phyloP scores from a whole-genome alignment of 2,113 vertebrate genomes.

The Psettodes erumei region DNA sequence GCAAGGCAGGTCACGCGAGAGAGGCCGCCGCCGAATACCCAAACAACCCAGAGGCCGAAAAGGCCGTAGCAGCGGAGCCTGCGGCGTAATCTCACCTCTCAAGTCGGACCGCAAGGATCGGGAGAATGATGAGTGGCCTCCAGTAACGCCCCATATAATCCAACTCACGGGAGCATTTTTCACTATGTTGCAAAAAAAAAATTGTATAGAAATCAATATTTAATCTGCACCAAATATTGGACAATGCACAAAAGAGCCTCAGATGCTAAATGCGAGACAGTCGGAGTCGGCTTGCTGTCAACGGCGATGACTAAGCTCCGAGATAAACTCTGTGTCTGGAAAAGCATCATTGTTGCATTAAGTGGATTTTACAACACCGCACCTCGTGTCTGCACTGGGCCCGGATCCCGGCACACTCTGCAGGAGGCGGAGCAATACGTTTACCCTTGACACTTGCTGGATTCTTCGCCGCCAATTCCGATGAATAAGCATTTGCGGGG shows the following conservation, averaged over 20 bases:
- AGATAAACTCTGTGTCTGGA: conserved; percentile 41
- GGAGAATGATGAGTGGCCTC: conserved; percentile 72
- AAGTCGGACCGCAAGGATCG: conserved; percentile 61
- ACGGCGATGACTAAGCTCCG: conserved; percentile 66
- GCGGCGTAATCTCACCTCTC: conserved; percentile 53
- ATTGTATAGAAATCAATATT: conserved; percentile 84
- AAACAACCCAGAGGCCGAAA: conserved; percentile 32
- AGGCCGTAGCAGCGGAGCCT: conserved; percentile 23
- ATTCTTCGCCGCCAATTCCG: conserved; percentile 26
- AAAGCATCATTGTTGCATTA: conserved; percentile 51
- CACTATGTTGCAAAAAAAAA: conserved; percentile 75
- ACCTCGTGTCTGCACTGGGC: conserved; percentile 31
- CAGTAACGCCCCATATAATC: conserved; percentile 68
- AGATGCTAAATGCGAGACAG: conserved; percentile 65
- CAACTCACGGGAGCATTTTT: conserved; percentile 76
- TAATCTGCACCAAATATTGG: conserved; percentile 82
- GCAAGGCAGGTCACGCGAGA: conserved; percentile 11
- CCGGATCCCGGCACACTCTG: conserved; percentile 34
- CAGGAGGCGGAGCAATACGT: conserved; percentile 25
- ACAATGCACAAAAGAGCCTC: conserved; percentile 71
- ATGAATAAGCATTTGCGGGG: conserved; percentile 51
- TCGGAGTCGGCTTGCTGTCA: conserved; percentile 58
- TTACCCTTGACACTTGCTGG: conserved; percentile 45
- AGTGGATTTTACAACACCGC: conserved; percentile 47
- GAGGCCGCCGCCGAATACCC: conserved; percentile 39